Percentiles rank a stretch among this genome's conserved stretches.
These are phyloP conservation scores for Aspiorhynchus laticeps DNA, from an alignment of 2,113 vertebrate genomes.

Conservation along the genomic window DNA sequence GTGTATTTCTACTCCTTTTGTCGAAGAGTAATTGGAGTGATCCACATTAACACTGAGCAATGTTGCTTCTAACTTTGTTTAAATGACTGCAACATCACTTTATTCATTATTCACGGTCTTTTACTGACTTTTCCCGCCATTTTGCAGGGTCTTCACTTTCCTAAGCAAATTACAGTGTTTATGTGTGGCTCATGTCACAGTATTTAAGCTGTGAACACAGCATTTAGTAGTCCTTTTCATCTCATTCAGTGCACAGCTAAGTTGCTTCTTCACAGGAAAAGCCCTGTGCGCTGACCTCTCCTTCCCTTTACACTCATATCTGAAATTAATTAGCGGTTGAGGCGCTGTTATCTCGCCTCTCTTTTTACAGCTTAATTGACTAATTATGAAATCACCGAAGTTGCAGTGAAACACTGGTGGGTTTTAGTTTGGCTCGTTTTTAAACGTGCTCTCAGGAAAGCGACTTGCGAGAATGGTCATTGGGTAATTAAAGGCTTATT, in stretches of 20 bases:
- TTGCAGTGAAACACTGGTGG: background rate
- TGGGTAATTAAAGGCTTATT: background rate
- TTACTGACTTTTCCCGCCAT: background rate
- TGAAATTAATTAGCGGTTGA: constrained; percentile 28
- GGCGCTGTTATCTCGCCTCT: constrained; percentile 2
- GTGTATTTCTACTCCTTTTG: background rate
- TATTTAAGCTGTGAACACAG: background rate
- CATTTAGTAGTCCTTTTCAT: constrained; percentile 1
- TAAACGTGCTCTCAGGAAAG: background rate
- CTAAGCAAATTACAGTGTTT: constrained; percentile 7
- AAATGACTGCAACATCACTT: constrained; percentile 5
- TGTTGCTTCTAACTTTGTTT: constrained; percentile 19
- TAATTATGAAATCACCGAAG: constrained; percentile 41
- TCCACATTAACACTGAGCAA: background rate
- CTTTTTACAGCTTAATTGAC: constrained; percentile 42
- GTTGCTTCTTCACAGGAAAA: constrained; percentile 24
- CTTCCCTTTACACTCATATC: constrained; percentile 53
- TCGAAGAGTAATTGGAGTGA: constrained; percentile 16
- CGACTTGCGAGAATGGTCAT: background rate
- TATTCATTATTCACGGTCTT: background rate
- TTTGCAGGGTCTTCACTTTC: background rate
- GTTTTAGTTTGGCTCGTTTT: background rate
- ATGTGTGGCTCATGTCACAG: background rate
- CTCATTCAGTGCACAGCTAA: constrained; percentile 5
- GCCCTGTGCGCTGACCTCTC: constrained; percentile 18